Conservation (phyloP, 1,140 invertebrate species). For the Oedothorax gibbosus region DNA sequence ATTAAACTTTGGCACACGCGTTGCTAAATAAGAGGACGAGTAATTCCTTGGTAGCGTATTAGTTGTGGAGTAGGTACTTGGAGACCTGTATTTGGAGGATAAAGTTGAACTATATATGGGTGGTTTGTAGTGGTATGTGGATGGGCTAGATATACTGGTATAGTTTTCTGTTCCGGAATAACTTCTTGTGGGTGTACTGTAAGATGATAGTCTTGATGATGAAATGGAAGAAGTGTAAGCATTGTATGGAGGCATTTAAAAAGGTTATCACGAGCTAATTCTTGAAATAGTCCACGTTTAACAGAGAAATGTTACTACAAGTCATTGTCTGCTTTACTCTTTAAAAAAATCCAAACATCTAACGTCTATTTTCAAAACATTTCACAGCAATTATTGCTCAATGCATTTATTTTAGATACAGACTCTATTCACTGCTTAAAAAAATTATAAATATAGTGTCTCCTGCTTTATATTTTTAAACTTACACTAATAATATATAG, state of each 20-base stretch:
- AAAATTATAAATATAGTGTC: neutral
- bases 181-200: slow-evolving; percentile 5
- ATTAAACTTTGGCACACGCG: slow-evolving; percentile 8
- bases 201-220: slow-evolving; percentile 40
- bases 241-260: slow-evolving; percentile 46
- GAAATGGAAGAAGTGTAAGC: slow-evolving; percentile 8
- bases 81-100: slow-evolving; percentile 31
- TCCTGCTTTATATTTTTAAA: no score
- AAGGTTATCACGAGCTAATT: neutral
- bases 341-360: neutral
- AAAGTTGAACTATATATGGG: slow-evolving; percentile 32
- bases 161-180: slow-evolving; percentile 17
- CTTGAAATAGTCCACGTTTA: neutral
- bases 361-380: neutral
- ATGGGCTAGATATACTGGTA: neutral
- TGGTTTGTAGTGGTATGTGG: slow-evolving; percentile 30
- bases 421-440: no score
- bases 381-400: neutral
- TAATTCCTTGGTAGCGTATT: slow-evolving; percentile 17
- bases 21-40: slow-evolving; percentile 10
- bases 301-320: neutral
- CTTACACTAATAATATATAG: no score
- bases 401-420: neutral
- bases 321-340: neutral
- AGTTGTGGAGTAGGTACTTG: slow-evolving; percentile 7